These are phyloP conservation scores for Dunckerocampus dactyliophorus DNA, from an alignment of 2,113 vertebrate species.

Conservation along the genomic window DNA sequence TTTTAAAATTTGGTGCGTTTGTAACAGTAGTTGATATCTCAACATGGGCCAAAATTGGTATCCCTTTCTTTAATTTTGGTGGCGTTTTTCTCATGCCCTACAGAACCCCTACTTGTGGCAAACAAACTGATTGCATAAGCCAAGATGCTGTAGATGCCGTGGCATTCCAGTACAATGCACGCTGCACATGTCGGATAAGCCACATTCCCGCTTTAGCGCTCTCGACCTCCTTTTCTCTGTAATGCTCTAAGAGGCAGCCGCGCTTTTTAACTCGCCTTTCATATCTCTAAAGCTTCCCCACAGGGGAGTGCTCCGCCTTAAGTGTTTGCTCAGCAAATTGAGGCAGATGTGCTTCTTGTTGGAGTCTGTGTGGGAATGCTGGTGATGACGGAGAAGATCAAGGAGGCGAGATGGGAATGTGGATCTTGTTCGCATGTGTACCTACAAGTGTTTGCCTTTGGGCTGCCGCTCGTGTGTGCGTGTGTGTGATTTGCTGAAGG, in stretches of 20 bases:
- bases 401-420: conserved; percentile 13
- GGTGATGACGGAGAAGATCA: conserved; percentile 16
- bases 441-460: not conserved
- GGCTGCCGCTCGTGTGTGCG: not conserved
- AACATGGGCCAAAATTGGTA: no score
- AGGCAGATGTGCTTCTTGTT: conserved; percentile 46
- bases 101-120: no score
- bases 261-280: conserved; percentile 62
- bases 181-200: conserved; percentile 17
- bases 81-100: no score
- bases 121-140: no score
- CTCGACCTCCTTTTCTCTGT: conserved; percentile 25
- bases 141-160: conserved; percentile 15
- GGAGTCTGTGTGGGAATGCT: conserved; percentile 26
- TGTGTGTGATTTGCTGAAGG: not conserved
- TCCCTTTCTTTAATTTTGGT: no score
- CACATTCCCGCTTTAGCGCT: conserved; percentile 30
- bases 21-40: no score
- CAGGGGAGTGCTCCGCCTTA: conserved; percentile 49
- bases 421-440: conserved; percentile 1
- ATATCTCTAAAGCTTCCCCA: conserved; percentile 55
- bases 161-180: conserved; percentile 17
- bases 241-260: conserved; percentile 47
- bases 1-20: no score
- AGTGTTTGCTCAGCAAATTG: conserved; percentile 66